Conservation (phyloP, 2,797 vertebrate species). For the Danionella dracula region DNA sequence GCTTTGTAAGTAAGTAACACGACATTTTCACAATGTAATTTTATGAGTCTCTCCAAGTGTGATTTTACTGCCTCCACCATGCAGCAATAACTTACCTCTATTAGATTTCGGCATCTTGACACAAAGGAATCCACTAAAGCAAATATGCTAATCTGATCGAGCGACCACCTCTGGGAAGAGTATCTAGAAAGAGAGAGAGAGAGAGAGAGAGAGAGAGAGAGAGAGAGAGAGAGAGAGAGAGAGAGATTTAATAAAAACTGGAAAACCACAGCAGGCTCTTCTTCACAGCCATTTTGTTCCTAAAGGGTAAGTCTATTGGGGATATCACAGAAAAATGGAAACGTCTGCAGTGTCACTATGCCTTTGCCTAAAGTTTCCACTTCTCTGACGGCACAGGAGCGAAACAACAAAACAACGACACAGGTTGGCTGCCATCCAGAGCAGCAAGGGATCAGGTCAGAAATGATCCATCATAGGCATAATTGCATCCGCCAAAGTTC, state of each 20-base stretch:
- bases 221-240: no score
- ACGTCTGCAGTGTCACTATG: slow-evolving; percentile 22
- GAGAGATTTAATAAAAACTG: neutral
- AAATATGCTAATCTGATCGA: slow-evolving; percentile 77
- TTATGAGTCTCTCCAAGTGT: neutral
- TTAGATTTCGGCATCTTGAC: slow-evolving; percentile 79
- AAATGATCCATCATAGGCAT: slow-evolving; percentile 69
- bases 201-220: slow-evolving; percentile 26
- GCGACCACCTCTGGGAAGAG: slow-evolving; percentile 67
- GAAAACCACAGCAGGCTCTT: neutral
- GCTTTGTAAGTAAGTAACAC: no score
- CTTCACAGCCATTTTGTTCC: neutral
- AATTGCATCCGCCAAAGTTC: slow-evolving; percentile 65
- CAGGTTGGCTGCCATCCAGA: slow-evolving; percentile 45
- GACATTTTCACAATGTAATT: no score
- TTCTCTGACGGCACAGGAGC: slow-evolving; percentile 2
- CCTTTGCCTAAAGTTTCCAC: slow-evolving; percentile 26
- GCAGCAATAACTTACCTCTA: slow-evolving; percentile 69
- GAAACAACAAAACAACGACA: slow-evolving; percentile 57
- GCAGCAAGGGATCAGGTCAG: slow-evolving; percentile 59
- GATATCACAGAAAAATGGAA: slow-evolving; percentile 14
- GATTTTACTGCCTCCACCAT: neutral
- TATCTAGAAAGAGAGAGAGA: slow-evolving; percentile 55
- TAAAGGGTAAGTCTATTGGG: neutral
- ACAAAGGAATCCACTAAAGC: slow-evolving; percentile 77